A percentile compares a stretch with the other conserved stretches of the same genome.
Conservation (phyloP, 2,888 invertebrate species). For the Orthosia cruda region DNA sequence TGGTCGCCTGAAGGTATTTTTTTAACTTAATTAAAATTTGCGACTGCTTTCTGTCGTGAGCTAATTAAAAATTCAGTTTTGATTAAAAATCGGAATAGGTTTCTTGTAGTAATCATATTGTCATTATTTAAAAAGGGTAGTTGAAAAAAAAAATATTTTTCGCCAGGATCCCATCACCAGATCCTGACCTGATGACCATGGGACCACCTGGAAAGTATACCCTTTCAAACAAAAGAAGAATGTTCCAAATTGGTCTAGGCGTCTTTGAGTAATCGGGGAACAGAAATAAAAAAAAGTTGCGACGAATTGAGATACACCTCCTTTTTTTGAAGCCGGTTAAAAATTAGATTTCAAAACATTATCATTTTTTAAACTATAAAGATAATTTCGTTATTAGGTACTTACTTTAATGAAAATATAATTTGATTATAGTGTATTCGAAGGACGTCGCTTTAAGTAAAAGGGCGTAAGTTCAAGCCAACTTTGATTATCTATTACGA, state of each 20-base stretch:
- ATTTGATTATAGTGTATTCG: slow-evolving; percentile 23
- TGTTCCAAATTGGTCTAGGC: too few species aligned
- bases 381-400: slow-evolving; percentile 14
- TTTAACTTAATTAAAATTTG: slow-evolving; percentile 1
- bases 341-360: background rate
- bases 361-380: slow-evolving; percentile 18
- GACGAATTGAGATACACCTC: too few species aligned
- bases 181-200: too few species aligned
- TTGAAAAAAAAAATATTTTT: too few species aligned
- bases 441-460: background rate
- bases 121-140: too few species aligned
- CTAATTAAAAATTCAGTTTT: slow-evolving; percentile 2
- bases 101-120: background rate
- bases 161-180: too few species aligned
- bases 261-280: too few species aligned
- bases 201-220: too few species aligned
- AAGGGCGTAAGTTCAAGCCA: slow-evolving; percentile 15
- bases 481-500: slow-evolving; percentile 52
- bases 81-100: background rate
- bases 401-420: slow-evolving; percentile 10
- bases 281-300: too few species aligned
- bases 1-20: background rate
- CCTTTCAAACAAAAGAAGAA: too few species aligned
- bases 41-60: background rate
- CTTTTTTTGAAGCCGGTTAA: too few species aligned